These are phyloP conservation scores for Lepus timidus DNA, from an alignment of 2,113 vertebrate genomes.

Conservation along the genomic window DNA sequence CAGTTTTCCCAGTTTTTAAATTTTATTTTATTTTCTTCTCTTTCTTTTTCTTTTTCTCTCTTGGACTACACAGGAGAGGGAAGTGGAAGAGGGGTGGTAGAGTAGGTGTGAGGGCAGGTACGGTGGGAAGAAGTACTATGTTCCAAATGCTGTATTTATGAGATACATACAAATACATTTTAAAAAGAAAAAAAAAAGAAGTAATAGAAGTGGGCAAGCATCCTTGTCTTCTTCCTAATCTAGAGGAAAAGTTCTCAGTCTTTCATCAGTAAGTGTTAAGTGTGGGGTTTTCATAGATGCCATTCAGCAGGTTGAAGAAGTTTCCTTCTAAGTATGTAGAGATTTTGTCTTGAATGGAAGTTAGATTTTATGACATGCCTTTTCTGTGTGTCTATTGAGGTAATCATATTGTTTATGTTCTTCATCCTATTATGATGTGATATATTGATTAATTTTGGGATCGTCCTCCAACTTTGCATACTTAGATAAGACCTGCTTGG, in stretches of 20 bases:
- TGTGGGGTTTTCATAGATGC: background rate
- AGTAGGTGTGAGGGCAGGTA: too few relatives aligned
- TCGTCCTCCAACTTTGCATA: background rate
- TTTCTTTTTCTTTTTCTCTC: too few relatives aligned
- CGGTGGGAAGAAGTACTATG: too few relatives aligned
- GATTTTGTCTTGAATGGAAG: background rate
- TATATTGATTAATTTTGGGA: background rate
- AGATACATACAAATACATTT: too few relatives aligned
- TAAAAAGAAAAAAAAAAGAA: background rate
- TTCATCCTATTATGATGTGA: background rate
- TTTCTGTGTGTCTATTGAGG: conserved; percentile 10
- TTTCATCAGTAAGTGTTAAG: background rate
- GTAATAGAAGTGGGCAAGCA: background rate
- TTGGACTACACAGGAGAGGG: too few relatives aligned
- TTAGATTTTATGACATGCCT: conserved; percentile 28
- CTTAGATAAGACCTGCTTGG: background rate
- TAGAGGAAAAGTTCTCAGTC: background rate
- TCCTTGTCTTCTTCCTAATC: background rate
- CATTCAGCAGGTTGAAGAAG: background rate
- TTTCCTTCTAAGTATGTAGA: background rate
- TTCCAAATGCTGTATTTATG: too few relatives aligned
- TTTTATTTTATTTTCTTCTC: too few relatives aligned
- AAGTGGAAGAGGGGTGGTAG: too few relatives aligned
- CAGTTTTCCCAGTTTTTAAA: too few relatives aligned
- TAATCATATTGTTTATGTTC: background rate